Conservation (phyloP, 2,113 vertebrate species). For the Accipiter virgatus region DNA sequence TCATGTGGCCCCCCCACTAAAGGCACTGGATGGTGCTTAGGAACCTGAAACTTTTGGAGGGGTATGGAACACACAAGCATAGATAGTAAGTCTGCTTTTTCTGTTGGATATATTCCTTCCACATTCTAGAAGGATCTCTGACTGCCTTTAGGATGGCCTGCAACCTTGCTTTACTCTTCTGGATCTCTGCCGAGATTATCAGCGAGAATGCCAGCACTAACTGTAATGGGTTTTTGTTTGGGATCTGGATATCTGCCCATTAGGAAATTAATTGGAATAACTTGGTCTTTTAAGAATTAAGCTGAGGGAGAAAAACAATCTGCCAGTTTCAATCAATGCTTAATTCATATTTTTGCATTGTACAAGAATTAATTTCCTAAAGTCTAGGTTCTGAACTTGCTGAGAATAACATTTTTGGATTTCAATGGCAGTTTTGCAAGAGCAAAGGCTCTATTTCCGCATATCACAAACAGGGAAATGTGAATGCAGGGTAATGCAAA, state of each 20-base stretch:
- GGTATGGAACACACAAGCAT: background rate
- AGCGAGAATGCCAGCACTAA: background rate
- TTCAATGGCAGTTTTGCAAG: background rate
- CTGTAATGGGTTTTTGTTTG: background rate
- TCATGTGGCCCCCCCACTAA: fast-evolving
- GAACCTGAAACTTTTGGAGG: background rate
- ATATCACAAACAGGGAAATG: too few species aligned
- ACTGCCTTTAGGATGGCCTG: background rate
- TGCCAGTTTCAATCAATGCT: background rate
- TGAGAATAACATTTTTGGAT: background rate
- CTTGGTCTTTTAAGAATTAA: background rate
- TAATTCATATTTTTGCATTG: background rate
- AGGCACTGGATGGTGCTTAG: background rate
- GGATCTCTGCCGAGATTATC: background rate
- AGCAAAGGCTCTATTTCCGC: background rate
- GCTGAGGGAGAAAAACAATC: background rate
- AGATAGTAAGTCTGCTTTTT: background rate
- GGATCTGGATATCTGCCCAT: background rate
- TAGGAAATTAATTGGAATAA: background rate
- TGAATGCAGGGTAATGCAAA: background rate
- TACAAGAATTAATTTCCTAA: background rate
- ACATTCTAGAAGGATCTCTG: background rate
- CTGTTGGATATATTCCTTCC: background rate
- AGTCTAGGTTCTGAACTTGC: background rate
- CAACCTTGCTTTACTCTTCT: background rate